phyloP scores from a whole-genome alignment of 2,797 vertebrate genomes.

The Pseudochromis fuscus region DNA sequence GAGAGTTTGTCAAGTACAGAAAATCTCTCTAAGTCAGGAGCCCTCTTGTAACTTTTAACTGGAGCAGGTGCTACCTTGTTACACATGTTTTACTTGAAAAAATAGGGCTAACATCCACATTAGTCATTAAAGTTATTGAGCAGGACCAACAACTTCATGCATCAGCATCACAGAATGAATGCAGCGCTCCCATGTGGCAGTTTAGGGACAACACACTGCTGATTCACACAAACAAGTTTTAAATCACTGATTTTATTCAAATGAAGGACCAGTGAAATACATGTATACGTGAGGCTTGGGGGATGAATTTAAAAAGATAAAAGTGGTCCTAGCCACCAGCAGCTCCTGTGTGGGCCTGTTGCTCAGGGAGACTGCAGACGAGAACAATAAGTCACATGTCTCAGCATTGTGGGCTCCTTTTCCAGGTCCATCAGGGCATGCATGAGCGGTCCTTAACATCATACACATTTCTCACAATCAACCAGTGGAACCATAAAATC shows the following conservation, averaged over 20 bases:
- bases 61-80: background rate
- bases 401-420: constrained; percentile 41
- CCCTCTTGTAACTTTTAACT: background rate
- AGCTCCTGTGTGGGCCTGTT: constrained; percentile 66
- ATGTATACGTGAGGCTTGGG: background rate
- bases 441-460: constrained; percentile 55
- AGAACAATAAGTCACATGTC: constrained; percentile 61
- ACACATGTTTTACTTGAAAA: background rate
- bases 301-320: constrained; percentile 20
- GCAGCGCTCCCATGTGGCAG: constrained; percentile 67
- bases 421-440: constrained; percentile 28
- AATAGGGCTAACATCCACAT: background rate
- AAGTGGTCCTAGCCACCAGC: constrained; percentile 5
- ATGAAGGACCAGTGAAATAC: background rate
- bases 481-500: constrained; percentile 45
- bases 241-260: too few relatives aligned
- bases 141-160: background rate
- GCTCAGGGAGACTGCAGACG: constrained; percentile 59
- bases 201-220: constrained; percentile 31
- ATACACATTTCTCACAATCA: constrained; percentile 26
- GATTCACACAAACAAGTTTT: background rate
- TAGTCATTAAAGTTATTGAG: background rate
- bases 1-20: background rate
- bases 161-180: constrained; percentile 14
- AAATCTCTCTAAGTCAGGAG: background rate